These are phyloP conservation scores for Monoplex corrugatus DNA, from an alignment of 2,888 invertebrate genomes.

Conservation along the genomic window DNA sequence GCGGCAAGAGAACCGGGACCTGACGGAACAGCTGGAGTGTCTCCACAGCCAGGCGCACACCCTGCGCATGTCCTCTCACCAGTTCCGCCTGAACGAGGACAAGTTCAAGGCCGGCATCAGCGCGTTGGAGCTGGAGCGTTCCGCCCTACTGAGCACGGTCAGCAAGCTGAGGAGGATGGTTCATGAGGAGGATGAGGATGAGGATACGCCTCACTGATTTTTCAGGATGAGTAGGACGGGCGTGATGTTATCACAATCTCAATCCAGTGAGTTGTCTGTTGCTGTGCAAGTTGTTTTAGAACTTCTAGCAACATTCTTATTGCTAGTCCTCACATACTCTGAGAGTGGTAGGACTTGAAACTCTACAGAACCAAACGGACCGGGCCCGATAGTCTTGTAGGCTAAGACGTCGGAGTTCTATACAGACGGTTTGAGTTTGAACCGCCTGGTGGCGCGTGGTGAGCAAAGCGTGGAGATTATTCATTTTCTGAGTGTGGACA, in stretches of 20 bases:
- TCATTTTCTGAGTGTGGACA: too few relatives aligned
- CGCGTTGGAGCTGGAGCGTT: conserved; percentile 77
- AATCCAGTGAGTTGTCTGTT: not conserved
- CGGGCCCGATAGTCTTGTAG: too few relatives aligned
- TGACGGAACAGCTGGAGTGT: conserved; percentile 80
- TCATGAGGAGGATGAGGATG: conserved; percentile 55
- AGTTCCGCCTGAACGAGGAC: conserved; percentile 67
- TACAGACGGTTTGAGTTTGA: too few relatives aligned
- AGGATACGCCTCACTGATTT: not conserved
- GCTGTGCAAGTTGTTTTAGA: not conserved
- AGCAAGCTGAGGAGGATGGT: conserved; percentile 71
- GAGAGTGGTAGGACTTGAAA: too few relatives aligned
- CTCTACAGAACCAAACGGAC: not conserved
- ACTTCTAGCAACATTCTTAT: too few relatives aligned
- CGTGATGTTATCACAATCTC: not conserved
- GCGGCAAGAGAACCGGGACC: conserved; percentile 82
- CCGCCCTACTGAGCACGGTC: conserved; percentile 76
- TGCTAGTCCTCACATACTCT: too few relatives aligned
- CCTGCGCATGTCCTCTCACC: conserved; percentile 71
- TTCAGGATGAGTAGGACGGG: not conserved
- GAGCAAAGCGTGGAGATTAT: too few relatives aligned
- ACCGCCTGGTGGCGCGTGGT: too few relatives aligned
- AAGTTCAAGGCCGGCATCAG: conserved; percentile 77
- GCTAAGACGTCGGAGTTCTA: too few relatives aligned
- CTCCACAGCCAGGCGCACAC: conserved; percentile 74